Evolutionary conservation across 2,113 vertebrate species (phyloP).

Genomic region (Clarias gariepinus): DNA sequence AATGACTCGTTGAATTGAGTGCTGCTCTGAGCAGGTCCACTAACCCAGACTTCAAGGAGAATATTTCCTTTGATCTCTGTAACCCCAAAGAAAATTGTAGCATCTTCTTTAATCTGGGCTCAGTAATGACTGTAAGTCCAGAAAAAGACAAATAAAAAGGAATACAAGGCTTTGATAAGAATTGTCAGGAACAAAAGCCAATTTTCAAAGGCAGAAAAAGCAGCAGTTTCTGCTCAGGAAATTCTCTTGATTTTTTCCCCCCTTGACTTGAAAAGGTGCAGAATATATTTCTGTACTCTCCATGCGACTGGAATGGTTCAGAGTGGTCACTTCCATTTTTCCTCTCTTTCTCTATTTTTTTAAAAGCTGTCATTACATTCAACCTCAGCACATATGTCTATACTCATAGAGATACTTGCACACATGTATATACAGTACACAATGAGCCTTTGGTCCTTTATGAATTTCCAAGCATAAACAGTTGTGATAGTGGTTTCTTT

Average conservation of each 20-base stretch:
- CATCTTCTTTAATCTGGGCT: constrained; percentile 83
- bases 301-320: constrained; percentile 75
- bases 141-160: constrained; percentile 87
- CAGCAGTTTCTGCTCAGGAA: constrained; percentile 78
- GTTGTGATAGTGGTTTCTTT: background rate
- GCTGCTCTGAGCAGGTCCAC: constrained; percentile 69
- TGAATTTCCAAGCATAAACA: background rate
- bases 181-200: constrained; percentile 83
- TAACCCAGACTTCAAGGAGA: constrained; percentile 81
- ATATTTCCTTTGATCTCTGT: constrained; percentile 81
- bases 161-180: constrained; percentile 87
- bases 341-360: background rate
- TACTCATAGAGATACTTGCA: constrained; percentile 52
- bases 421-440: background rate
- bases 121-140: constrained; percentile 85
- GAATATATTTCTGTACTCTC: constrained; percentile 75
- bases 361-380: constrained; percentile 67
- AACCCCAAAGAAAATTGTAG: constrained; percentile 81
- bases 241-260: constrained; percentile 62
- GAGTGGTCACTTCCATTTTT: constrained; percentile 76
- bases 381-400: constrained; percentile 56
- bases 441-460: constrained; percentile 7
- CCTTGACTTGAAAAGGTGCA: constrained; percentile 79
- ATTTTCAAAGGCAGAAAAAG: constrained; percentile 83
- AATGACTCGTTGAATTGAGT: constrained; percentile 69